These are phyloP conservation scores for Laticauda colubrina DNA, from an alignment of 2,113 vertebrate species.

Conservation along the genomic window DNA sequence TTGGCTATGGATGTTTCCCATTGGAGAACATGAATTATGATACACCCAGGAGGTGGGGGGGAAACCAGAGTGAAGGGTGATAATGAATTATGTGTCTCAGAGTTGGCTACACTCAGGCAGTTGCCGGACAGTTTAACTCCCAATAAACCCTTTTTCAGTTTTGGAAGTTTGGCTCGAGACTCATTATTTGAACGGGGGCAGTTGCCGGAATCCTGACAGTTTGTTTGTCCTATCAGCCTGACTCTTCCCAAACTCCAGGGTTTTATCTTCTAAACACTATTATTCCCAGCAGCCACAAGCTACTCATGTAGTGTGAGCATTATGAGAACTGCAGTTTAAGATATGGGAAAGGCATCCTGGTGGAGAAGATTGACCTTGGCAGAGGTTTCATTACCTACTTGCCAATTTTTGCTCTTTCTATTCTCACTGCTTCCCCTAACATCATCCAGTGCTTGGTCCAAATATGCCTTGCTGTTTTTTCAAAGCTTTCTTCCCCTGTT, in stretches of 20 bases:
- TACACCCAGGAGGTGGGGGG: too few species aligned
- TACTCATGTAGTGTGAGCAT: neutral
- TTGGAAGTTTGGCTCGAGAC: too few species aligned
- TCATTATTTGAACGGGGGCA: too few species aligned
- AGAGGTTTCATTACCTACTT: neutral
- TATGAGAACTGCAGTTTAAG: neutral
- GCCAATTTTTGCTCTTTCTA: neutral
- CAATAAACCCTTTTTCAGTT: too few species aligned
- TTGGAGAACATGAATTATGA: too few species aligned
- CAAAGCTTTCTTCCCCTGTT: neutral
- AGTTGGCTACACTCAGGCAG: too few species aligned
- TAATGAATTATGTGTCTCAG: too few species aligned
- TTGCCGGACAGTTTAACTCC: too few species aligned
- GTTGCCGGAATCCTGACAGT: too few species aligned
- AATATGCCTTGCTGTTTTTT: neutral
- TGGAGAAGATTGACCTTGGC: neutral
- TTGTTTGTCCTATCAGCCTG: neutral
- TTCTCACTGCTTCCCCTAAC: neutral
- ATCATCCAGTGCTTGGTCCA: neutral
- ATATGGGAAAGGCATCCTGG: neutral
- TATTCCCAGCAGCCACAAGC: neutral
- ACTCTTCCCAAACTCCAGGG: neutral
- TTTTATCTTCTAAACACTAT: neutral
- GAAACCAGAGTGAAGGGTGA: too few species aligned
- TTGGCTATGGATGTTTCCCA: too few species aligned